A percentile compares a stretch with the other conserved stretches of the same genome.
Conservation (phyloP, 2,797 vertebrate species). For the Squalus acanthias region DNA sequence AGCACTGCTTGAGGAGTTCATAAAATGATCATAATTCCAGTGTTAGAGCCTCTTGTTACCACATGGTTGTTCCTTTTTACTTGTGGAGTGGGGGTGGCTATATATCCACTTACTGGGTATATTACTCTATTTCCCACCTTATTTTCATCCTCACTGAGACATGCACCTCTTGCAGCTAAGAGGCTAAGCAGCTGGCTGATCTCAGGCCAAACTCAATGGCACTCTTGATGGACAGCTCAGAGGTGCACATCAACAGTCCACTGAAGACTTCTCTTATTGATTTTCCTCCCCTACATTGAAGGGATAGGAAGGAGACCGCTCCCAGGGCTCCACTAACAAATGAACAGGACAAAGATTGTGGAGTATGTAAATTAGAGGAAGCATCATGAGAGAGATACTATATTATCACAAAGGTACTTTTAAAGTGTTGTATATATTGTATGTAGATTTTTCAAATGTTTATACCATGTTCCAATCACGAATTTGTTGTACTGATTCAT, state of each 20-base stretch:
- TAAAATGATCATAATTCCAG: not conserved
- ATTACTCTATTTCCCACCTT: not conserved
- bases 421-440: not conserved
- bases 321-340: not conserved
- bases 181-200: not conserved
- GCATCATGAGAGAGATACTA: too few relatives aligned
- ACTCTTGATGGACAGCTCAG: not conserved
- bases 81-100: not conserved
- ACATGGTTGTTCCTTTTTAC: not conserved
- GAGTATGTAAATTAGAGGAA: not conserved
- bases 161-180: not conserved
- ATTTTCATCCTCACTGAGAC: not conserved
- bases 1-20: not conserved
- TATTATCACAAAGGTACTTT: not conserved
- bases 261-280: not conserved
- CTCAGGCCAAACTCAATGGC: not conserved
- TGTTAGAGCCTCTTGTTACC: not conserved
- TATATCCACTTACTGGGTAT: not conserved
- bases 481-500: conserved; percentile 43
- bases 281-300: not conserved
- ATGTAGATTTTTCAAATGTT: not conserved
- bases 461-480: conserved; percentile 42
- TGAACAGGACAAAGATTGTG: not conserved
- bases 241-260: not conserved
- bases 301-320: not conserved